Percentiles rank a stretch among this genome's conserved stretches.
Conservation (phyloP, 1,140 invertebrate species). For the Nasonia giraulti region DNA sequence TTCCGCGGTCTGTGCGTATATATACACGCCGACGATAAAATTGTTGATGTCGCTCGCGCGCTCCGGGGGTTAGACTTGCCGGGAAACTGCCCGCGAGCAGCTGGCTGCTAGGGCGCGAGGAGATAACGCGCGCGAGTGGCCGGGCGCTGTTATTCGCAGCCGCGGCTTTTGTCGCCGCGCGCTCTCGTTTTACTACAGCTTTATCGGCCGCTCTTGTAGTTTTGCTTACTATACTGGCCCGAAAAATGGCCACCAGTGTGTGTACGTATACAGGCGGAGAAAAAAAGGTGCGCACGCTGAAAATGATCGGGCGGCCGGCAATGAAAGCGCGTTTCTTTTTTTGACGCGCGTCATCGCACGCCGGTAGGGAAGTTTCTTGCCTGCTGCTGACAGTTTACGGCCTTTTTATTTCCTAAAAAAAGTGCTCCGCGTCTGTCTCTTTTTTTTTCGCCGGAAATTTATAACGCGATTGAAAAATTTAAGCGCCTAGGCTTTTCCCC, state of each 20-base stretch:
- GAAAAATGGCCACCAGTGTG: background rate
- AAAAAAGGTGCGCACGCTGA: background rate
- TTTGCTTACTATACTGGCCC: background rate
- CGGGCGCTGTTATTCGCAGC: background rate
- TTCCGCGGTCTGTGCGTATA: background rate
- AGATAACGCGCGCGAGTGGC: slow-evolving; percentile 7
- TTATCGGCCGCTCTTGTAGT: slow-evolving; percentile 7
- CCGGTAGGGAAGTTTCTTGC: too few species aligned
- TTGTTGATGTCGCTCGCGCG: background rate
- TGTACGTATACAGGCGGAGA: background rate
- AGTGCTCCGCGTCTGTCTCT: background rate
- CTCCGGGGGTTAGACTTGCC: background rate
- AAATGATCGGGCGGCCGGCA: background rate
- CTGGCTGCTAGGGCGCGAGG: background rate
- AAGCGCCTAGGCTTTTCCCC: background rate
- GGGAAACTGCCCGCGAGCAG: background rate
- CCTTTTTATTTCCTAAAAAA: background rate
- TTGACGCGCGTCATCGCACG: too few species aligned
- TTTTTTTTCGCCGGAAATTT: background rate
- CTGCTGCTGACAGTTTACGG: too few species aligned
- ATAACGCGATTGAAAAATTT: background rate
- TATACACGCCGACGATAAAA: slow-evolving; percentile 1
- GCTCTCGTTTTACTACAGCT: slow-evolving; percentile 19
- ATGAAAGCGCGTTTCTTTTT: too few species aligned
- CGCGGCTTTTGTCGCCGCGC: slow-evolving; percentile 5